Evolutionary conservation across 2,113 vertebrate genomes (phyloP).

Genomic region (Smithornis capensis): DNA sequence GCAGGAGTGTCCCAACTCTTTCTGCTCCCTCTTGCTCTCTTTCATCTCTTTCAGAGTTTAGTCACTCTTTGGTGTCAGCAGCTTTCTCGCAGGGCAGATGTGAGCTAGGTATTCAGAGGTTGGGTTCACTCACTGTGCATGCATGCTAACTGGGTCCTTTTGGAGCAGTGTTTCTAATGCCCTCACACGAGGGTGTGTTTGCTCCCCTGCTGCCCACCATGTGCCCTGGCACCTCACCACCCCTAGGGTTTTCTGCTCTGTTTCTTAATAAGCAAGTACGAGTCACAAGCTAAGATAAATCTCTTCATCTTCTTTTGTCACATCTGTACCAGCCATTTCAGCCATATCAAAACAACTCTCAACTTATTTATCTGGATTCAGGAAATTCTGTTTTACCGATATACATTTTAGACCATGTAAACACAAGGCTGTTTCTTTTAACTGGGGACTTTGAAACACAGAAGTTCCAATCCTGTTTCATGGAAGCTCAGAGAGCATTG

Average conservation of each 20-base stretch:
- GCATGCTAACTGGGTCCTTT: not conserved
- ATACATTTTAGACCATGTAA: not conserved
- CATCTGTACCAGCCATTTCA: not conserved
- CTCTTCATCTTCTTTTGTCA: not conserved
- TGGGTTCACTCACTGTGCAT: not conserved
- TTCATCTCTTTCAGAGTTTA: not conserved
- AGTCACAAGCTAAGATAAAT: not conserved
- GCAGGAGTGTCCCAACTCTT: not conserved
- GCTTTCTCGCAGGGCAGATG: not conserved
- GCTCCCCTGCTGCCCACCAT: rapidly evolving
- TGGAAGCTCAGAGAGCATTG: not conserved
- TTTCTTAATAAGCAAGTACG: not conserved
- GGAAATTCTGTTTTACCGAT: not conserved
- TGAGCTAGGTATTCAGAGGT: not conserved
- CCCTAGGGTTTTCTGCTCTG: not conserved
- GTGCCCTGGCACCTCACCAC: rapidly evolving
- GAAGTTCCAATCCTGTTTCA: not conserved
- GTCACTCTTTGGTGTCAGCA: not conserved
- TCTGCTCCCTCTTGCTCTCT: not conserved
- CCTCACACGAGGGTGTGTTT: not conserved
- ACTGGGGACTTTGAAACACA: not conserved
- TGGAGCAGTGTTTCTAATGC: not conserved
- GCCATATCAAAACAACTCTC: not conserved
- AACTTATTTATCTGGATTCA: not conserved
- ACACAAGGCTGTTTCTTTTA: not conserved